phyloP scores from a whole-genome alignment of 2,888 invertebrate species.

The Xylota segnis region DNA sequence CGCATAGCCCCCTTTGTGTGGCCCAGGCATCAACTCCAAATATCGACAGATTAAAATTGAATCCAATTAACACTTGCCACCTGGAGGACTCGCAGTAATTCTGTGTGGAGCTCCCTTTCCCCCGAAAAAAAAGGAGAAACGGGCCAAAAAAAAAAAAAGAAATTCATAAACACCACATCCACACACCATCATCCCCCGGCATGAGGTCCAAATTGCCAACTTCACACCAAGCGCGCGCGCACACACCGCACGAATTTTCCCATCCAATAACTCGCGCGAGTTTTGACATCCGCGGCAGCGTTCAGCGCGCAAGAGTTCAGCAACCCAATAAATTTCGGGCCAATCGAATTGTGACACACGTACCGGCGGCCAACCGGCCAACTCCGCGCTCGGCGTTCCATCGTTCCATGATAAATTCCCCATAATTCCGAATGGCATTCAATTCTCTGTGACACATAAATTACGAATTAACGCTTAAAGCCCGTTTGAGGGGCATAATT shows the following conservation, averaged over 20 bases:
- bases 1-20: neutral
- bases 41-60: slow-evolving; percentile 81
- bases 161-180: slow-evolving; percentile 19
- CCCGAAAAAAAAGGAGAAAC: slow-evolving; percentile 13
- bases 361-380: slow-evolving; percentile 14
- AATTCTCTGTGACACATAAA: slow-evolving; percentile 85
- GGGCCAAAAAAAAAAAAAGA: slow-evolving; percentile 4
- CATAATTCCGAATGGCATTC: slow-evolving; percentile 85
- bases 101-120: too few species aligned
- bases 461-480: slow-evolving; percentile 85
- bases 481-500: slow-evolving; percentile 79
- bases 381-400: slow-evolving; percentile 9
- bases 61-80: slow-evolving; percentile 85
- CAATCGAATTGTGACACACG: slow-evolving; percentile 76
- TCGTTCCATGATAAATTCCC: slow-evolving; percentile 83
- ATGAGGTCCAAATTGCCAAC: slow-evolving; percentile 73
- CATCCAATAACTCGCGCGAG: slow-evolving; percentile 69
- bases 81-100: slow-evolving; percentile 65
- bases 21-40: slow-evolving; percentile 31
- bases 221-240: slow-evolving; percentile 72
- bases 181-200: slow-evolving; percentile 57
- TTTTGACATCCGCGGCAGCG: slow-evolving; percentile 62
- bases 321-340: slow-evolving; percentile 75
- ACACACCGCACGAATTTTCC: slow-evolving; percentile 60
- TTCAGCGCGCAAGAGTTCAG: slow-evolving; percentile 67